These are phyloP conservation scores for Buphagus erythrorhynchus DNA, from an alignment of 2,797 vertebrate genomes.

Conservation along the genomic window DNA sequence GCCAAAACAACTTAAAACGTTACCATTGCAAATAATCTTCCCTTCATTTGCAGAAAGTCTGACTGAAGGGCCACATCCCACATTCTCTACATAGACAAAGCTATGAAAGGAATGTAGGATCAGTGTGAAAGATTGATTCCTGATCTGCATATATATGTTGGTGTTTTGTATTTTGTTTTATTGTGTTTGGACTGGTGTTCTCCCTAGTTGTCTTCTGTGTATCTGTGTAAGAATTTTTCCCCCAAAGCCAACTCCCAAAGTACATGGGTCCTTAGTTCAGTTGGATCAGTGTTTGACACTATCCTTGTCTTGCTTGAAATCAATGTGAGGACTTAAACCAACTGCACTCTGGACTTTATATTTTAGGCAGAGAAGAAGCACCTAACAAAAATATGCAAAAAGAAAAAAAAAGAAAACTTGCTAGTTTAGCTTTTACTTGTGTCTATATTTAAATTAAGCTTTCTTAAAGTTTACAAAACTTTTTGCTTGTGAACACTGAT, in stretches of 20 bases:
- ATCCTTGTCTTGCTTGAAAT: constrained; percentile 54
- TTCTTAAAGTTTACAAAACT: constrained; percentile 65
- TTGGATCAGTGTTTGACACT: constrained; percentile 50
- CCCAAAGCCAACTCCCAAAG: constrained; percentile 59
- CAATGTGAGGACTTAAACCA: constrained; percentile 47
- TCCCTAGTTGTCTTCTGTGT: constrained; percentile 39
- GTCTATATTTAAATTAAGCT: constrained; percentile 70
- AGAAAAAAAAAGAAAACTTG: constrained; percentile 11
- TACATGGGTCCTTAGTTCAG: constrained; percentile 57
- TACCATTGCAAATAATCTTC: constrained; percentile 53
- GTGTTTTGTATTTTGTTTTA: constrained; percentile 52
- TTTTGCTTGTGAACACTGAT: constrained; percentile 64
- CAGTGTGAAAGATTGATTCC: constrained; percentile 46
- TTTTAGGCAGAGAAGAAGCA: constrained; percentile 73
- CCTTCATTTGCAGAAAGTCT: constrained; percentile 37
- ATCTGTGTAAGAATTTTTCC: constrained; percentile 30
- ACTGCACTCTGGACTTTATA: constrained; percentile 66
- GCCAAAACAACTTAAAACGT: constrained; percentile 70
- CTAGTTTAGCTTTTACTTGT: constrained; percentile 62
- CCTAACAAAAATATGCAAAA: constrained; percentile 72
- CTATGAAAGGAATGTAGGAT: constrained; percentile 54
- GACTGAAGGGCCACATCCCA: constrained; percentile 24
- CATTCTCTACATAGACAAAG: constrained; percentile 43
- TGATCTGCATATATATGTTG: constrained; percentile 53
- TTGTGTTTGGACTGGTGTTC: constrained; percentile 39